Base-by-base conservation (phyloP, 1,140 invertebrate genomes). In the Hormaphis cornu region DNA sequence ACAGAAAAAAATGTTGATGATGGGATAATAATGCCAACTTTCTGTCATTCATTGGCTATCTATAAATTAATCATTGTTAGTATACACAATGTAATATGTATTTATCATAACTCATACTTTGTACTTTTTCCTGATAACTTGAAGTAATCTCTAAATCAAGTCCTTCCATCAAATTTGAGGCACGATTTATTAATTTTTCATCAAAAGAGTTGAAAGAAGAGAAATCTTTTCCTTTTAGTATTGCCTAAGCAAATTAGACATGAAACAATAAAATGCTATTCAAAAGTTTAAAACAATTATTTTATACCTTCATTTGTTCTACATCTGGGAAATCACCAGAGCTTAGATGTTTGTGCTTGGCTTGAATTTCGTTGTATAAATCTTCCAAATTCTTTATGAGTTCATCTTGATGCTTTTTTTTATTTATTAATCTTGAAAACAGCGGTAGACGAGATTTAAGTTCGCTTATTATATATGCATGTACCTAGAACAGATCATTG, bases 401-500 rank as follows among this genome's bases (percentile, higher is more conserved):
- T 30, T 59, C 44, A 28, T 56, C 44, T 59, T 72, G 73, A 22
- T 24, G 14, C 0, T 16, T 4, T 1, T 89, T 87, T 78, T 98
- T 97, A 18, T 93, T 84, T 76, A 89, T 88, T 18, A 71, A 48
- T 28, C 28, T 69, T 22, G 24, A 40, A 76, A 89, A 78, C 4
- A 84, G 80, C 1, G 86, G 78, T 76, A 80, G 78, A 44, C 80
- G 76, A 50, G 76, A 35, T n/a, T 37, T 46, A 12, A 81, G 81
- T 72, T 94, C 89, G 72, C 89, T 87, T 69, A 98, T 97, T 73
- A 98, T 97, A 76, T 97, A 97, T 1, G 96, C 94, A 80, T 98
- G 94, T 8, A 97, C 94, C 87, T 89, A 74, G 72, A 50, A 63
- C 9, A 20, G 24, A 5, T 28, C 2, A 61, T 12, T 44, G 4